These are phyloP conservation scores for Xyrauchen texanus DNA, from an alignment of 2,113 vertebrate genomes.

Conservation along the genomic window DNA sequence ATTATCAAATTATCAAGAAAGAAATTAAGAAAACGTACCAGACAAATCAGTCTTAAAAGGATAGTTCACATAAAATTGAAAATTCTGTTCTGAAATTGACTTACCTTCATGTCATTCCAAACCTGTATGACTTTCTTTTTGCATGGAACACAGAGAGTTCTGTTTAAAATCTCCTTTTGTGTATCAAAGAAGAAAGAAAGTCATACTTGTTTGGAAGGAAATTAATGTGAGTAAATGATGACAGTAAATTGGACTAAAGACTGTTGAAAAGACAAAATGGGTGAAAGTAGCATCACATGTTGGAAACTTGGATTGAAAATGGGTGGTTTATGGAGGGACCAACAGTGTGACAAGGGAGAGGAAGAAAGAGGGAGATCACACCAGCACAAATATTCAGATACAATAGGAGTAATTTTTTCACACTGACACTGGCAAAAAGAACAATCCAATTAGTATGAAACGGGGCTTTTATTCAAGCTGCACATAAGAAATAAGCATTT, in stretches of 20 bases:
- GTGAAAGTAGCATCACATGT: conserved; percentile 5
- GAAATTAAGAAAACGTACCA: conserved; percentile 37
- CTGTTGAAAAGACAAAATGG: conserved; percentile 19
- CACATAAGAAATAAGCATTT: conserved; percentile 63
- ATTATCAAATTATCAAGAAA: too few species aligned
- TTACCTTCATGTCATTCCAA: too few species aligned
- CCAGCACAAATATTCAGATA: conserved; percentile 39
- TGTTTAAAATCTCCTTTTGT: too few species aligned
- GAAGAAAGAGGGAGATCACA: conserved; percentile 15
- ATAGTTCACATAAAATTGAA: too few species aligned
- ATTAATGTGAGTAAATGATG: too few species aligned
- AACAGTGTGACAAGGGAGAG: conserved; percentile 10
- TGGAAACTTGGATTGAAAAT: conserved; percentile 26
- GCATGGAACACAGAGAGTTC: too few species aligned
- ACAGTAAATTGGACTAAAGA: background rate
- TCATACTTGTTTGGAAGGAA: too few species aligned
- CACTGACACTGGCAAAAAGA: conserved; percentile 49
- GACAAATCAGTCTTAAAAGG: conserved; percentile 24
- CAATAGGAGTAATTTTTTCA: conserved; percentile 56
- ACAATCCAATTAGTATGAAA: conserved; percentile 69
- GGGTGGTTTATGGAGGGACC: conserved; percentile 4
- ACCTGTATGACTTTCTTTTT: too few species aligned
- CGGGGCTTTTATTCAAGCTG: conserved; percentile 65
- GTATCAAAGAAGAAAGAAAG: too few species aligned
- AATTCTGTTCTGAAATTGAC: too few species aligned